Conservation (phyloP, 92 coral and sea anemone genomes). For the Siderastrea siderea region DNA sequence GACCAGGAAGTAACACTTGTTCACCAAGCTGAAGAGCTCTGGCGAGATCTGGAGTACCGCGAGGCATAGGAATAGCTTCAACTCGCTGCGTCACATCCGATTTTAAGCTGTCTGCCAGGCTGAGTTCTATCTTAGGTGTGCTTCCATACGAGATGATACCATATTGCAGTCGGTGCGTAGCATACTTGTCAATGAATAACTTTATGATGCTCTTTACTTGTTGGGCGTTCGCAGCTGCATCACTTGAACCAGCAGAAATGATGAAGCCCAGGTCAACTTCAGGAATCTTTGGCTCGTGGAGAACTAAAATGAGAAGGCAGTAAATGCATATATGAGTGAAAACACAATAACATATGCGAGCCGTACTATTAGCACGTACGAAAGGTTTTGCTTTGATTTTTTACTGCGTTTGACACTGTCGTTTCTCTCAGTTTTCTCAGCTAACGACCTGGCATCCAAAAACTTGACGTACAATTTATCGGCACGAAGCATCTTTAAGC, state of each 20-base stretch:
- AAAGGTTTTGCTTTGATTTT: no score
- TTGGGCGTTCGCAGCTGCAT: constrained; percentile 51
- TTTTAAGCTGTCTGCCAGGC: constrained; percentile 41
- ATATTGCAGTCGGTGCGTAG: constrained; percentile 75
- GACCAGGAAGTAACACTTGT: constrained; percentile 30
- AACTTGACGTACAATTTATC: no score
- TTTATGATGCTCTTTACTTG: constrained; percentile 62
- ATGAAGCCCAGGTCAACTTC: constrained; percentile 81
- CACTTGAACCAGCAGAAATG: constrained; percentile 74
- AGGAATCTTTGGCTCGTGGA: constrained; percentile 53
- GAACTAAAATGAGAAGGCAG: constrained; percentile 13
- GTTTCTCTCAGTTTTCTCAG: no score
- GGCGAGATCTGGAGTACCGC: constrained; percentile 61
- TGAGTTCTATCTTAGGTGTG: constrained; percentile 59
- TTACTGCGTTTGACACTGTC: no score
- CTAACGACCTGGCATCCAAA: no score
- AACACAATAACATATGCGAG: not conserved
- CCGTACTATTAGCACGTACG: no score
- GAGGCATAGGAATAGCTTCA: constrained; percentile 24
- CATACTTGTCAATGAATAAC: constrained; percentile 74
- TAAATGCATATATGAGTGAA: not conserved
- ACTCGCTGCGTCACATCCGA: constrained; percentile 43
- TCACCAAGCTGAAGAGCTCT: constrained; percentile 48
- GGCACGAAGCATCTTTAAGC: no score
- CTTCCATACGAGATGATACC: constrained; percentile 73